Base-by-base conservation (phyloP, 2,888 invertebrate species). In the Campaea margaritaria region DNA sequence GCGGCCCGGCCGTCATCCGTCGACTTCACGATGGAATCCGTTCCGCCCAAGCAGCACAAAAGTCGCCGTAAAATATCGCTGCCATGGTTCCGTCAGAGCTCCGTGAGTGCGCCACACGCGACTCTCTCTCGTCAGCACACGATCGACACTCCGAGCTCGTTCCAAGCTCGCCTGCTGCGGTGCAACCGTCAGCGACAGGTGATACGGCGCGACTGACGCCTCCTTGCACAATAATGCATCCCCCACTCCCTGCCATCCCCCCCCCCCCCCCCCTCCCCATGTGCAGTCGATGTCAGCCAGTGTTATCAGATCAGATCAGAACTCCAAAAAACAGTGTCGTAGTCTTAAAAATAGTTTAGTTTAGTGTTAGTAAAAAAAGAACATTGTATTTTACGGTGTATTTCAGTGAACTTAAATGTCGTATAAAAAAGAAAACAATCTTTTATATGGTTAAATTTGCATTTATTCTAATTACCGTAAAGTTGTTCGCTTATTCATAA, bases 11-110 rank as follows among this genome's bases (percentile, higher is more conserved):
- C 76, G 74, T 78, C 73, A 73, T 78, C 75, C 75, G 79, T 10
- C 31, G 79, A 1, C 9, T 3, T 71, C 76, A 75, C 82, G 78
- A 87, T 87, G 87, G 81, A 69, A 42, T 50, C 69, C 43, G 62
- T 78, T 68, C 71, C 79, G 73, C 75, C 83, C 63, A 94, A 93
- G 86, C 93, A 88, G 85, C 94, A 95, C 82, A 96, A 96, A 83
- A 94, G 95, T 72, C 95, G 96, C 65, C 94, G 97, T 78, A 97
- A 97, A 89, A 97, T 97, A 75, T 97, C 97, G 56, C 91, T 97
- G 82, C 97, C 97, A 69, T 97, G 97, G 97, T 97, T 97, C 89
- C 94, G 97, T 53, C 97, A 97, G 87, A 95, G 95, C 76, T 96
- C 96, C 62, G 95, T 96, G 72, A 93, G 94, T 78, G 93, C 94